Conservation (phyloP, 2,888 invertebrate genomes). For the Rhorus exstirpatorius region DNA sequence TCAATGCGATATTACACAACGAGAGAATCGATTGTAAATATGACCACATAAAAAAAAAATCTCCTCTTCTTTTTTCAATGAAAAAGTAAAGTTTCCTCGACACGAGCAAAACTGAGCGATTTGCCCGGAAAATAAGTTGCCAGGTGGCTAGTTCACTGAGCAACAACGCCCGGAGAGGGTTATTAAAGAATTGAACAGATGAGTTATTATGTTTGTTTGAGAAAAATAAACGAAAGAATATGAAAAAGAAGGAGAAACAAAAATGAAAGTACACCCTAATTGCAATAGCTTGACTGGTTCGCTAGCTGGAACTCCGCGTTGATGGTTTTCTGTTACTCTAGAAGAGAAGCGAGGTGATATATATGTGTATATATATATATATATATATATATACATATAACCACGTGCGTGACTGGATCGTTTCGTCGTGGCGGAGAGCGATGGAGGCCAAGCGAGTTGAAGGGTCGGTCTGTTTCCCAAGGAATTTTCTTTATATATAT, state of each 20-base stretch:
- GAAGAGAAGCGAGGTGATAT: constrained; percentile 8
- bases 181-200: constrained; percentile 66
- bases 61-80: constrained; percentile 1
- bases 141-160: constrained; percentile 42
- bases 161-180: constrained; percentile 45
- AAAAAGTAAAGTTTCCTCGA: constrained; percentile 10
- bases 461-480: constrained; percentile 66
- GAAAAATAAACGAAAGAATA: constrained; percentile 58
- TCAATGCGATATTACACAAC: constrained; percentile 33
- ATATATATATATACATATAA: constrained; percentile 18
- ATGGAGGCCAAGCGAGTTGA: constrained; percentile 64
- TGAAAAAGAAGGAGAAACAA: constrained; percentile 24
- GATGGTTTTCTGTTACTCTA: constrained; percentile 56
- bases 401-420: constrained; percentile 67
- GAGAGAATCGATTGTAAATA: not conserved
- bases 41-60: not conserved
- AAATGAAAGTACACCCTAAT: constrained; percentile 61
- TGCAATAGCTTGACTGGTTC: constrained; percentile 64
- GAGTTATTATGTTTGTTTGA: constrained; percentile 67
- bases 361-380: not conserved
- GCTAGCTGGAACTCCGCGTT: constrained; percentile 42
- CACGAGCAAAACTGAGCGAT: constrained; percentile 25
- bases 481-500: constrained; percentile 59
- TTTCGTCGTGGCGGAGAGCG: constrained; percentile 65
- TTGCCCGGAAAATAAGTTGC: constrained; percentile 55